Evolutionary conservation across 2,113 vertebrate genomes (phyloP).

Genomic region (Junco hyemalis): DNA sequence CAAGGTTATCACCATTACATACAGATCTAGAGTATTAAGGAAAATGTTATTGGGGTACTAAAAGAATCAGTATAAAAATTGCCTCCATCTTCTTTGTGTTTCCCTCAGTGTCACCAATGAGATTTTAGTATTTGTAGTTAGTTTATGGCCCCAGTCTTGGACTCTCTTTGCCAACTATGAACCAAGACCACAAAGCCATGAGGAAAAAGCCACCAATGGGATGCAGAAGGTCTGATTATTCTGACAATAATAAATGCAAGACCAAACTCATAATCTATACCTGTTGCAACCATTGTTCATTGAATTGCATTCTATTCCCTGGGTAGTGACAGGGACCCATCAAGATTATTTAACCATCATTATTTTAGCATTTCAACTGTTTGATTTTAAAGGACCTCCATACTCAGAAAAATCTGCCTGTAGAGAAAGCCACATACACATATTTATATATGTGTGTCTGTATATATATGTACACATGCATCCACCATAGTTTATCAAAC

Average conservation of each 20-base stretch:
- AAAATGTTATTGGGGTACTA: background rate
- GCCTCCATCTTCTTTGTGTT: background rate
- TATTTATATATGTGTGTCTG: background rate
- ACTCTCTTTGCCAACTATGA: background rate
- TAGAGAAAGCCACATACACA: background rate
- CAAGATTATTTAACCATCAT: background rate
- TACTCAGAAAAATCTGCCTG: background rate
- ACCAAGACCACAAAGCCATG: background rate
- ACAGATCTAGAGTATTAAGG: background rate
- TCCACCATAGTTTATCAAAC: constrained; percentile 10
- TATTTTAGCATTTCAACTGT: background rate
- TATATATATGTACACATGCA: background rate
- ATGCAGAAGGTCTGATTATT: background rate
- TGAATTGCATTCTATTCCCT: background rate
- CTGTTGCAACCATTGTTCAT: background rate
- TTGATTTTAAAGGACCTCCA: background rate
- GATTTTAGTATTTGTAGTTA: background rate
- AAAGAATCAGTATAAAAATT: background rate
- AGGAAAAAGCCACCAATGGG: background rate
- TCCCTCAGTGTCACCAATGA: background rate
- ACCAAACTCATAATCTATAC: background rate
- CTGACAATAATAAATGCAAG: background rate
- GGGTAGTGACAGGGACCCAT: background rate
- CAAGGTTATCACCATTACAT: background rate
- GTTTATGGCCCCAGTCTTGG: background rate